Evolutionary conservation across 2,113 vertebrate genomes (phyloP).

Genomic region (Dolichotis patagonum): DNA sequence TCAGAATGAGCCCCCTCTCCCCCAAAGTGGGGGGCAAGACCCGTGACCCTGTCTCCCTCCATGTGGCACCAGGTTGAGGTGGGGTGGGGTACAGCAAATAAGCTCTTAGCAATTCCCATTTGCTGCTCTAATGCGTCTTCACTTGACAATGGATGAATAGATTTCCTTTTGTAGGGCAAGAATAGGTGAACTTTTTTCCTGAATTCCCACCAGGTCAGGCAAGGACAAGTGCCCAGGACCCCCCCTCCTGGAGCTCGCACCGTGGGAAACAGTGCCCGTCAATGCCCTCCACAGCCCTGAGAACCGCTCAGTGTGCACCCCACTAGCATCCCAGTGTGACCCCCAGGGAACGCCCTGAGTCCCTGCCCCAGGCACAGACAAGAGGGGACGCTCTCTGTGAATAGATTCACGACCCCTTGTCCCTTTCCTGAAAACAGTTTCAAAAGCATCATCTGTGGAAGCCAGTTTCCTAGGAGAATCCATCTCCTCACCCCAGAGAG

Average conservation of each 20-base stretch:
- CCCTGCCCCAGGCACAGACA: not conserved
- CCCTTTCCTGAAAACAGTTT: conserved; percentile 68
- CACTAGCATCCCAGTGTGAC: conserved; percentile 64
- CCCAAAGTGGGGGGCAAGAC: conserved; percentile 23
- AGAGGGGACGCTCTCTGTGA: conserved; percentile 60
- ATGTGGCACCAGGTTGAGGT: not conserved
- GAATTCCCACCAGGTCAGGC: conserved; percentile 57
- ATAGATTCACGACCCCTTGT: conserved; percentile 46
- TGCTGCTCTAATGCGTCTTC: conserved; percentile 15
- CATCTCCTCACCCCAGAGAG: conserved; percentile 33
- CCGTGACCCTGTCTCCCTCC: not conserved
- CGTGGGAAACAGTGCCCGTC: conserved; percentile 81
- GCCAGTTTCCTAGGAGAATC: conserved; percentile 83
- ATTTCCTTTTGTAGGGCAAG: conserved; percentile 78
- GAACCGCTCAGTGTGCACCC: conserved; percentile 74
- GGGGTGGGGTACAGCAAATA: conserved; percentile 11
- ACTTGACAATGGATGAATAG: conserved; percentile 78
- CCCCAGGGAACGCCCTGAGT: not conserved
- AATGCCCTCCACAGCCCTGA: conserved; percentile 72
- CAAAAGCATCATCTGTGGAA: conserved; percentile 62
- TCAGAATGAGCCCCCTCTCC: not conserved
- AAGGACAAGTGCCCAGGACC: not conserved
- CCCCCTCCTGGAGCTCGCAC: conserved; percentile 69
- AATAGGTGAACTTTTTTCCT: conserved; percentile 80
- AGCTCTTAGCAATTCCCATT: conserved; percentile 57